Conservation (phyloP, 2,888 invertebrate genomes). For the Listrodromus nycthemerus region DNA sequence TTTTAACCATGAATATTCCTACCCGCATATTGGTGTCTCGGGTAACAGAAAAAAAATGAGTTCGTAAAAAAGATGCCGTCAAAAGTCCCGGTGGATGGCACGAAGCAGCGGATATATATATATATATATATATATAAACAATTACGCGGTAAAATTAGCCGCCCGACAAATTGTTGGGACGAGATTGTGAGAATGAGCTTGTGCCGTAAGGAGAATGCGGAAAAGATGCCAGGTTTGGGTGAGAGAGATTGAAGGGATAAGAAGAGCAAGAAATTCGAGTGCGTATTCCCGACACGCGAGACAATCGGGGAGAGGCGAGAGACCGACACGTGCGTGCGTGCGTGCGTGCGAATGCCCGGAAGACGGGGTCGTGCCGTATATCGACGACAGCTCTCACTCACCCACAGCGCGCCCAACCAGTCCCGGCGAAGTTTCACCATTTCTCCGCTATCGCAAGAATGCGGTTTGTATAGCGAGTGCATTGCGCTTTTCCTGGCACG, state of each 20-base stretch:
- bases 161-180: conserved; percentile 20
- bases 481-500: conserved; percentile 76
- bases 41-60: conserved; percentile 7
- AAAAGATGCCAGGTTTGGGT: conserved; percentile 1
- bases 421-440: not conserved
- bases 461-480: conserved; percentile 74
- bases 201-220: conserved; percentile 10
- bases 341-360: conserved; percentile 55
- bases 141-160: conserved; percentile 28
- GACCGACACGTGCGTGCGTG: conserved; percentile 22
- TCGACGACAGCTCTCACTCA: conserved; percentile 57
- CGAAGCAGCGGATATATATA: not conserved
- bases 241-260: not conserved
- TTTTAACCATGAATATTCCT: conserved; percentile 22
- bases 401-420: conserved; percentile 10
- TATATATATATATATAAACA: not conserved
- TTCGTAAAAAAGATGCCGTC: not conserved
- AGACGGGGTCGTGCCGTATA: conserved; percentile 52
- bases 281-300: not conserved
- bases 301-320: not conserved
- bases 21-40: conserved; percentile 38
- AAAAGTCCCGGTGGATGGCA: not conserved
- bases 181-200: not conserved
- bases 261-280: not conserved
- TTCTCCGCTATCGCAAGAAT: conserved; percentile 70